Conservation (phyloP, 2,113 vertebrate genomes). For the Mola mola region DNA sequence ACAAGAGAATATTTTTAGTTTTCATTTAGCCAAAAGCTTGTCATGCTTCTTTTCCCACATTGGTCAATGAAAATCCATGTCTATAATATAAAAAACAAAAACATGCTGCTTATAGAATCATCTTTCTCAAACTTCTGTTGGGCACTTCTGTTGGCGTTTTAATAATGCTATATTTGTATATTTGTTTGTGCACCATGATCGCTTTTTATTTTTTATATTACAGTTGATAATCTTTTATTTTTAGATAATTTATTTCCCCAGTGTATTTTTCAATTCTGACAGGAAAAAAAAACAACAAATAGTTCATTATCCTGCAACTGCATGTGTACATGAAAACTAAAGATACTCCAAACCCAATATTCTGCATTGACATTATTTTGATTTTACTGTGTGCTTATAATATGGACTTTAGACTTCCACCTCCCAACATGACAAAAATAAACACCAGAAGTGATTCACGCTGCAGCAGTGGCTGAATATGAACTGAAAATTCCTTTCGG, state of each 20-base stretch:
- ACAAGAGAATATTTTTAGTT: conserved; percentile 26
- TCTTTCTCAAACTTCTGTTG: not conserved
- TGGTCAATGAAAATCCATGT: conserved; percentile 19
- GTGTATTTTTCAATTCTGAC: conserved; percentile 5
- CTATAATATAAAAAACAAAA: conserved; percentile 15
- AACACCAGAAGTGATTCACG: conserved; percentile 24
- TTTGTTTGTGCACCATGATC: too few relatives aligned
- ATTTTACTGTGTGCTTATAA: conserved; percentile 7
- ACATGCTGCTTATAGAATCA: not conserved
- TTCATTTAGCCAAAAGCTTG: not conserved
- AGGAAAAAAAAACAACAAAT: conserved; percentile 8
- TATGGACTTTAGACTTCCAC: conserved; percentile 9
- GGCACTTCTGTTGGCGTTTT: too few relatives aligned
- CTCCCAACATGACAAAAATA: conserved; percentile 40
- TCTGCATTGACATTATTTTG: conserved; percentile 31
- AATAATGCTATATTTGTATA: too few relatives aligned
- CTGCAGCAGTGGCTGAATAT: not conserved
- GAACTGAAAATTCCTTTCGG: conserved; percentile 39
- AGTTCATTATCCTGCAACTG: conserved; percentile 10
- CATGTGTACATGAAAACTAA: not conserved
- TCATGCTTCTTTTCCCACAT: conserved; percentile 4
- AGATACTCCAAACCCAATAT: conserved; percentile 15
- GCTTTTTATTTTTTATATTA: too few relatives aligned
- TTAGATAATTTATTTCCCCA: not conserved
- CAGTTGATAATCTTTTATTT: too few relatives aligned